Evolutionary conservation across 2,113 vertebrate genomes (phyloP).

Genomic region (Embiotoca jacksoni): DNA sequence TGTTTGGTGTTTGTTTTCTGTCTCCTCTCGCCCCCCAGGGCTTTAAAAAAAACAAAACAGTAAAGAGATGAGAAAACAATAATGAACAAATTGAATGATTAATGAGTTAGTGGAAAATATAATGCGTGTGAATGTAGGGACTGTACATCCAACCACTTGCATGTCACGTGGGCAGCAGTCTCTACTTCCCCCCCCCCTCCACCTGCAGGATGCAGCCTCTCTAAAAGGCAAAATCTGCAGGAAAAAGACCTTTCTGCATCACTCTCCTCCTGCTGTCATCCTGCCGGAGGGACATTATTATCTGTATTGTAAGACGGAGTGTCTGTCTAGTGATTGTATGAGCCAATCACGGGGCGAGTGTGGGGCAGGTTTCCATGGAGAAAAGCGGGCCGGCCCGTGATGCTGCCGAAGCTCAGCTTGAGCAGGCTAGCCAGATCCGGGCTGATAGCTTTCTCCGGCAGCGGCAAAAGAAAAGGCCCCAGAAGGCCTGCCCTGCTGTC

Average conservation of each 20-base stretch:
- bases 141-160: neutral
- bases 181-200: neutral
- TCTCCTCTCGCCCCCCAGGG: conserved; percentile 18
- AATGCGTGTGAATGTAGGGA: neutral
- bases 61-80: conserved; percentile 28
- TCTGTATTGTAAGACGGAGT: conserved; percentile 76
- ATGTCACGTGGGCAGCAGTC: neutral
- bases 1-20: conserved; percentile 35
- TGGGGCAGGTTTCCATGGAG: conserved; percentile 80
- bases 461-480: conserved; percentile 57
- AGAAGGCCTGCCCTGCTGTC: conserved; percentile 55
- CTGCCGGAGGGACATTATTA: conserved; percentile 67
- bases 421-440: conserved; percentile 60
- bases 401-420: conserved; percentile 59
- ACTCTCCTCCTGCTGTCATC: conserved; percentile 60
- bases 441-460: conserved; percentile 67
- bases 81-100: conserved; percentile 19
- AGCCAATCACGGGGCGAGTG: conserved; percentile 72
- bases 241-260: conserved; percentile 58
- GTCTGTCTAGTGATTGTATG: conserved; percentile 68
- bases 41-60: neutral
- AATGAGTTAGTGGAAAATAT: conserved; percentile 26
- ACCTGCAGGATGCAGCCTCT: conserved; percentile 46
- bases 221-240: conserved; percentile 58
- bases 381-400: conserved; percentile 50